Percentiles rank a stretch among this genome's conserved stretches.
These are phyloP conservation scores for Rhingia campestris DNA, from an alignment of 2,888 invertebrate genomes.

Conservation along the genomic window DNA sequence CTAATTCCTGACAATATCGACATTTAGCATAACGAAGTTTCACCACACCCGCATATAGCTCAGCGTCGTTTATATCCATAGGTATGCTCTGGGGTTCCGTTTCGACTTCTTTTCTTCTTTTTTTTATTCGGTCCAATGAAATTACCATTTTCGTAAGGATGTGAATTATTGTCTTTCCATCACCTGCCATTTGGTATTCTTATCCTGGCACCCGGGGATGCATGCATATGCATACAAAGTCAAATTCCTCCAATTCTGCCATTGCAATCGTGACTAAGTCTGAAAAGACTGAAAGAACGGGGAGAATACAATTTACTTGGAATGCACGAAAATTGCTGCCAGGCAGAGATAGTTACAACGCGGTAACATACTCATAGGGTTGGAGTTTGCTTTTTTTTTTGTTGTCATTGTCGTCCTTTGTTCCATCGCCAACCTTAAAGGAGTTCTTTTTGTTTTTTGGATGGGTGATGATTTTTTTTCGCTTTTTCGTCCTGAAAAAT, in stretches of 20 bases:
- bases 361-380: constrained; percentile 17
- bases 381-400: constrained; percentile 27
- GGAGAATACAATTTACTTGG: constrained; percentile 71
- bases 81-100: constrained; percentile 11
- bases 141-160: constrained; percentile 74
- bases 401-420: constrained; percentile 36
- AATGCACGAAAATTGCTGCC: constrained; percentile 69
- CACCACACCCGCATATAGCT: constrained; percentile 22
- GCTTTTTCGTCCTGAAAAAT: constrained; percentile 31
- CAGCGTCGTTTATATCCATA: not conserved
- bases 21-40: constrained; percentile 74
- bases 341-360: constrained; percentile 64
- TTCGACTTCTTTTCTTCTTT: constrained; percentile 7
- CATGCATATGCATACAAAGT: constrained; percentile 74
- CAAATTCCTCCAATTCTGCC: constrained; percentile 55
- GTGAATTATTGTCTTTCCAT: constrained; percentile 74
- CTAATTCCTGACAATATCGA: constrained; percentile 75
- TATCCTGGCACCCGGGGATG: constrained; percentile 66
- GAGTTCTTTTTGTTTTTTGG: constrained; percentile 19
- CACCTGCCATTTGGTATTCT: constrained; percentile 74
- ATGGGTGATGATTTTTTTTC: constrained; percentile 22
- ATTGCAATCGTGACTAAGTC: constrained; percentile 72
- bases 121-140: constrained; percentile 54
- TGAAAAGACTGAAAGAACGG: constrained; percentile 52
- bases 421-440: constrained; percentile 59